Base-by-base conservation (phyloP, 2,113 vertebrate species). In the Harpagus bidentatus region DNA sequence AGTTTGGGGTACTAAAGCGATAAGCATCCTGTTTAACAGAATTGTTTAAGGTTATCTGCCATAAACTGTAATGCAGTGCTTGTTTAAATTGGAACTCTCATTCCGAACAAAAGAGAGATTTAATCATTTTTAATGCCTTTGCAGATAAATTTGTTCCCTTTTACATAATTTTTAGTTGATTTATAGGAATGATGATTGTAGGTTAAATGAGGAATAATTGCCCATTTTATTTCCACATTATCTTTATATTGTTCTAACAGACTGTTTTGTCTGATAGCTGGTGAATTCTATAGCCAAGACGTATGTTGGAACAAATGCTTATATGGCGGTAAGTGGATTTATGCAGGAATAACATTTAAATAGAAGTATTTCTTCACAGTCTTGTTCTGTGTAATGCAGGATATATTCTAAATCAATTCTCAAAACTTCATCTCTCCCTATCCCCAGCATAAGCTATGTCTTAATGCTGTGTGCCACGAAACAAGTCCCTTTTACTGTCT, bases 281-380 rank as follows among this genome's bases (percentile, higher is more conserved):
- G 99, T 99, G 98, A 99, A 99, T 98, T 99, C 99, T 83, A 99
- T 99, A 82, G 99, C 99, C 96, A 99, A 99, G 98, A 99, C 99
- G 36, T 99, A 99, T 69, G 99, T 99, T 40, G 99, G 99, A 98
- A 99, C 99, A 92, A 99, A 99, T 87, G 99, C 99, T 83, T 99
- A 99, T 55, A 99, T 99, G 99, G 99, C 99, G 93, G 99, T 99
- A 98, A 99, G 99, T 99, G 96, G 86, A 94, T 95, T 88, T 96
- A 74, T 86, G 97, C 96, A 95, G 97, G 97, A 97, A 90, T 78
- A 56, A 70, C 96, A 22, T 95, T 90, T 91, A 79, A 96, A 40
- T 73, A 65, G 85, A 86, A 93, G 82, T 84, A 48, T 97, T 91
- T 95, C 86, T 91, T 93, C 93, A 38, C 94, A 36, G 29, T 23